Percentiles rank a stretch among this genome's conserved stretches.
These are phyloP conservation scores for Sparidentex hasta DNA, from an alignment of 2,797 vertebrate species.

Conservation along the genomic window DNA sequence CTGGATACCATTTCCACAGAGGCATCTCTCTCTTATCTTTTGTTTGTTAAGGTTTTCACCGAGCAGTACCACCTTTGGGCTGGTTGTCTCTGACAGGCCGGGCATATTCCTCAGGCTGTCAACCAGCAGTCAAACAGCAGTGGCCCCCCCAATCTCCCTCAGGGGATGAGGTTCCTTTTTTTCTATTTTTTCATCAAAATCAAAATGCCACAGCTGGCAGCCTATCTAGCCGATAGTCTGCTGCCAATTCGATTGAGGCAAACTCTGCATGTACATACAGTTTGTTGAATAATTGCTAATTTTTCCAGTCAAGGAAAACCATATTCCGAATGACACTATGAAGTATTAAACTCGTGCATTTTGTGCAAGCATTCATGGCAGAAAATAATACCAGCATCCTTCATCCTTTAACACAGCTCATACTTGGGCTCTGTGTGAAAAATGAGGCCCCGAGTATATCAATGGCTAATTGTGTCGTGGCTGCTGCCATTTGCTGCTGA, in stretches of 20 bases:
- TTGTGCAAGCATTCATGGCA: constrained; percentile 2
- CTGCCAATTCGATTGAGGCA: constrained; percentile 8
- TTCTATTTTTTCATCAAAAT: constrained; percentile 24
- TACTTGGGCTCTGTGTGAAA: constrained; percentile 7
- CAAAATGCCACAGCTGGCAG: constrained; percentile 5
- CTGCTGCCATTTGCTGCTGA: constrained; percentile 67
- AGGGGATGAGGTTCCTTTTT: constrained; percentile 6
- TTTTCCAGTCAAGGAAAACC: constrained; percentile 9
- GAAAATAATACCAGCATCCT: background rate
- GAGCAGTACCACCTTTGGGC: constrained; percentile 47
- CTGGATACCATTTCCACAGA: constrained; percentile 42
- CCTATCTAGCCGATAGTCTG: background rate
- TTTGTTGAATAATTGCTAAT: constrained; percentile 13
- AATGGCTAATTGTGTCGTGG: constrained; percentile 67
- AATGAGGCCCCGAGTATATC: constrained; percentile 50
- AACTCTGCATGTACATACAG: background rate
- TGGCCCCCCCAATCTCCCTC: constrained; percentile 24
- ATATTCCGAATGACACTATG: background rate
- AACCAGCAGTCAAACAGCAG: constrained; percentile 43
- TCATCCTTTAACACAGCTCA: constrained; percentile 26
- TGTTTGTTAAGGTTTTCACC: constrained; percentile 54
- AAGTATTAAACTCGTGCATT: background rate
- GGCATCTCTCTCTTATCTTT: constrained; percentile 44
- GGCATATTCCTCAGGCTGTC: constrained; percentile 59
- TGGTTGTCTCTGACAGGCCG: constrained; percentile 19